Conservation (phyloP, 2,888 invertebrate genomes). For the Choreutis nemorana region DNA sequence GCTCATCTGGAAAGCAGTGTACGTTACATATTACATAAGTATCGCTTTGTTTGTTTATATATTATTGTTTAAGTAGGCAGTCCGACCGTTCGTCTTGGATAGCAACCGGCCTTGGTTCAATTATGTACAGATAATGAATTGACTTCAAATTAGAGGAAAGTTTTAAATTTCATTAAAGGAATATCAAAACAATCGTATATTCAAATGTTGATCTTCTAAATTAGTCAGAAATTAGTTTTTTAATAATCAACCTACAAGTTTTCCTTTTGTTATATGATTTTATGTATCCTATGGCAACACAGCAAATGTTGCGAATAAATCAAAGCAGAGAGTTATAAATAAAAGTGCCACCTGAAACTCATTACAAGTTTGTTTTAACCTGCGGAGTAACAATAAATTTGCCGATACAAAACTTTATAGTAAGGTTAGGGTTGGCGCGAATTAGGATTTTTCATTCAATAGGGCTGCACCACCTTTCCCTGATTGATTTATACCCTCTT, state of each 20-base stretch:
- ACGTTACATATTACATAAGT: conserved; percentile 2
- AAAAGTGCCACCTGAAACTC: conserved; percentile 45
- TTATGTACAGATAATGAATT: conserved; percentile 1
- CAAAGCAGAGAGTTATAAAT: conserved; percentile 38
- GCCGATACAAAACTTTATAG: conserved; percentile 58
- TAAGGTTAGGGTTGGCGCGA: conserved; percentile 18
- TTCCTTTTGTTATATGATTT: no score
- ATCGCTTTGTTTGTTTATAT: conserved; percentile 8
- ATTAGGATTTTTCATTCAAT: conserved; percentile 32
- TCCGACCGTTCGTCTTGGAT: conserved; percentile 22
- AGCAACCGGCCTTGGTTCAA: conserved; percentile 33
- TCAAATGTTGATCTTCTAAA: no score
- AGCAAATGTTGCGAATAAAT: conserved; percentile 25
- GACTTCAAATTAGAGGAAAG: no score
- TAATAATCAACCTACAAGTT: no score
- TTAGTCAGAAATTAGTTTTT: no score
- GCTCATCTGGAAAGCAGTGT: conserved; percentile 4
- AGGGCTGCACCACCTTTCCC: conserved; percentile 56
- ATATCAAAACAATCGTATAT: no score
- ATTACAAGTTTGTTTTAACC: conserved; percentile 59
- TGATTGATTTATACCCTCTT: conserved; percentile 68
- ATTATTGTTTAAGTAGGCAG: conserved; percentile 6
- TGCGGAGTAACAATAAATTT: conserved; percentile 57
- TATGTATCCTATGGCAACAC: not conserved
- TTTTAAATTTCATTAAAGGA: no score